Evolutionary conservation across 2,113 vertebrate genomes (phyloP).

Genomic region (Phylloscopus trochilus): DNA sequence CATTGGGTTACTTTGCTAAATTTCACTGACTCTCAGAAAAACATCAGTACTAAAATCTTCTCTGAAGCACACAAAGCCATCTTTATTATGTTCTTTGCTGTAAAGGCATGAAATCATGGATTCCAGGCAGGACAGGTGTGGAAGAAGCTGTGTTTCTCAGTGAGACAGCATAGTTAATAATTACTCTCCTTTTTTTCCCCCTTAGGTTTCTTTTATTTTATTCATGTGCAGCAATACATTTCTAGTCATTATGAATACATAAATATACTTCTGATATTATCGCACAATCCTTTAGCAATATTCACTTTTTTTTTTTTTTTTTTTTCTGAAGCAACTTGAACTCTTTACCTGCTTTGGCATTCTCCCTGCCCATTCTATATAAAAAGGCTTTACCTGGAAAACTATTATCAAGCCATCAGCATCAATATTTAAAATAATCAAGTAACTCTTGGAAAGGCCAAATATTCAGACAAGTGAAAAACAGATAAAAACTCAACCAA

Average conservation of each 20-base stretch:
- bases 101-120: neutral
- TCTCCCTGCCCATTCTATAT: neutral
- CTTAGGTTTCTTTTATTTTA: neutral
- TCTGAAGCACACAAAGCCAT: neutral
- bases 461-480: neutral
- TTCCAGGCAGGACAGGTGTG: neutral
- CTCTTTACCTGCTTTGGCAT: neutral
- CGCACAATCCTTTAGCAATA: neutral
- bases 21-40: neutral
- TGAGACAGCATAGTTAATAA: neutral
- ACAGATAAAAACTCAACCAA: neutral
- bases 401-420: neutral
- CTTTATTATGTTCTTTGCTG: neutral
- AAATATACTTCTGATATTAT: neutral
- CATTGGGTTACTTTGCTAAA: neutral
- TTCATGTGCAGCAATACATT: neutral
- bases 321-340: neutral
- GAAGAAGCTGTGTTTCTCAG: neutral
- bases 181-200: neutral
- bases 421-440: neutral
- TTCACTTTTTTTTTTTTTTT: neutral
- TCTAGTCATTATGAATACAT: neutral
- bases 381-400: neutral
- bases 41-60: neutral
- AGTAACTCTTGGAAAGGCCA: neutral